A percentile compares a stretch with the other conserved stretches of the same genome.
Evolutionary conservation across 2,888 invertebrate genomes (phyloP).

Genomic region (Heliothis peltigera): DNA sequence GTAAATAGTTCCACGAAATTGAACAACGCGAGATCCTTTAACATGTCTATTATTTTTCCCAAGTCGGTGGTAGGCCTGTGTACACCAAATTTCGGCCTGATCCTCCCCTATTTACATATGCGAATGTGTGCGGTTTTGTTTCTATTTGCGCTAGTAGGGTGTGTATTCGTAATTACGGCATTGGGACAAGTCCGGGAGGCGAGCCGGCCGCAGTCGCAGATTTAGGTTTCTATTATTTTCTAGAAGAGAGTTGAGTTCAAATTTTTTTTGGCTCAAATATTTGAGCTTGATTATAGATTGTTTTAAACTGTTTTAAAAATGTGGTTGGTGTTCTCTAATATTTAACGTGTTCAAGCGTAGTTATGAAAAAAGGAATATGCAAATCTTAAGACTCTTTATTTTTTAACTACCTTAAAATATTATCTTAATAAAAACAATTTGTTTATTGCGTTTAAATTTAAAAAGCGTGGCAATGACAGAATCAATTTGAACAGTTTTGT

Average conservation of each 20-base stretch:
- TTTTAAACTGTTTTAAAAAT: not conserved
- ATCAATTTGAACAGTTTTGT: not conserved
- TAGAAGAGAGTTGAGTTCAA: constrained; percentile 48
- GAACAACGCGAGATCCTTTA: constrained; percentile 18
- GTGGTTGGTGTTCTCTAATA: not conserved
- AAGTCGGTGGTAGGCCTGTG: constrained; percentile 54
- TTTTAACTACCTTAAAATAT: too few species aligned
- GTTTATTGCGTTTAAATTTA: too few species aligned
- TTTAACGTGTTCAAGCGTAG: too few species aligned
- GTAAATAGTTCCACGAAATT: constrained; percentile 38
- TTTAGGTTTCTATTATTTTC: constrained; percentile 48
- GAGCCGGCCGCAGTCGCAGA: constrained; percentile 75
- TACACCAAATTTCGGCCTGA: constrained; percentile 69
- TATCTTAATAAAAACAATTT: too few species aligned
- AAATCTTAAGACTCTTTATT: too few species aligned
- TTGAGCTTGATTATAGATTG: too few species aligned
- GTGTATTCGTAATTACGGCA: constrained; percentile 87
- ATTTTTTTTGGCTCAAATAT: not conserved
- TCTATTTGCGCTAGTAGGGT: constrained; percentile 85
- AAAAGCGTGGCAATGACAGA: too few species aligned
- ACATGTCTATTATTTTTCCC: constrained; percentile 58
- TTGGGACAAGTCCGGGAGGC: constrained; percentile 84
- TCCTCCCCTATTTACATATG: constrained; percentile 84
- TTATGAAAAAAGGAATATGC: too few species aligned
- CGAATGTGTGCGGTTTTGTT: constrained; percentile 86